Percentiles rank a stretch among this genome's conserved stretches.
These are phyloP conservation scores for Aptenodytes patagonicus DNA, from an alignment of 2,113 vertebrate genomes.

Conservation along the genomic window DNA sequence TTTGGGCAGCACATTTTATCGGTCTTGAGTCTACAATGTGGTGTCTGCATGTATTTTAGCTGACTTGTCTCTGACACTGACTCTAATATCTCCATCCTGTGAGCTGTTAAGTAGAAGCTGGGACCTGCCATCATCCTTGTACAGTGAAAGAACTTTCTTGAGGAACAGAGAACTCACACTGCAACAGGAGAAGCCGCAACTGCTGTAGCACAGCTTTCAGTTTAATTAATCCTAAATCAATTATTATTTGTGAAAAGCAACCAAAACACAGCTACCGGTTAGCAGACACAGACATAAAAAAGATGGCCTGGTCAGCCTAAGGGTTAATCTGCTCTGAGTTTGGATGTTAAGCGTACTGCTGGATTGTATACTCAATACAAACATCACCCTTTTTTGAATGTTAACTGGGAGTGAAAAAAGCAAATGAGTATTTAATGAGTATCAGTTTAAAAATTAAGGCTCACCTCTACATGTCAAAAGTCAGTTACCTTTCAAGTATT, in stretches of 20 bases:
- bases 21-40: neutral
- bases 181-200: neutral
- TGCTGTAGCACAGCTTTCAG: neutral
- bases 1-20: neutral
- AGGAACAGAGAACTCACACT: neutral
- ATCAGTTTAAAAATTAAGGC: neutral
- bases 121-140: neutral
- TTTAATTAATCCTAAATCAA: neutral
- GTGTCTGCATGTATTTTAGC: neutral
- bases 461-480: neutral
- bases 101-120: neutral
- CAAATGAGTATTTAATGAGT: neutral
- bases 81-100: neutral
- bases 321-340: neutral
- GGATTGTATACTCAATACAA: neutral
- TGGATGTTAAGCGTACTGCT: neutral
- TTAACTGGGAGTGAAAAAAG: neutral
- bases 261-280: neutral
- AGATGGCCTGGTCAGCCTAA: neutral
- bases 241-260: neutral
- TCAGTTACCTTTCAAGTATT: neutral
- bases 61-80: neutral
- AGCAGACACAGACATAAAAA: neutral
- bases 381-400: neutral
- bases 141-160: neutral